These are phyloP conservation scores for Podotricha telesiphe DNA, from an alignment of 2,888 invertebrate genomes.

Conservation along the genomic window DNA sequence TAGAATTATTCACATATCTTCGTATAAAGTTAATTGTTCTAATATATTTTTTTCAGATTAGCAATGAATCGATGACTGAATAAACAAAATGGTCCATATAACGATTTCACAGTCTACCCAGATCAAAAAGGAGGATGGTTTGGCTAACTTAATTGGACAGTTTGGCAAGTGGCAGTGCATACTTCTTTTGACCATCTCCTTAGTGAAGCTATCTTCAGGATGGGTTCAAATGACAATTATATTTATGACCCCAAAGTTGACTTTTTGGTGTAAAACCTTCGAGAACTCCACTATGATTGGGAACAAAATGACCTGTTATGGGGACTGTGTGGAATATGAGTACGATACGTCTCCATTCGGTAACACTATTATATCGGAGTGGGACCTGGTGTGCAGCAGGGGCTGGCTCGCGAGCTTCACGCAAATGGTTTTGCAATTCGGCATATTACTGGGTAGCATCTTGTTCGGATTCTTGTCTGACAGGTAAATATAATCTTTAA, in stretches of 20 bases:
- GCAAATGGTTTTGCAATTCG: conserved; percentile 89
- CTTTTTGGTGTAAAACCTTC: conserved; percentile 77
- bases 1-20: too few relatives aligned
- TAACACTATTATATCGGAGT: conserved; percentile 89
- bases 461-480: conserved; percentile 89
- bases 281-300: conserved; percentile 54
- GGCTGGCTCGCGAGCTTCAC: conserved; percentile 87
- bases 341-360: conserved; percentile 86
- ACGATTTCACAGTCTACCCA: conserved; percentile 50
- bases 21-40: too few relatives aligned
- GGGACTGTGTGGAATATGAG: conserved; percentile 78
- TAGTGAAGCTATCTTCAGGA: conserved; percentile 89
- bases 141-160: conserved; percentile 67
- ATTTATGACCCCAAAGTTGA: conserved; percentile 87
- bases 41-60: background rate
- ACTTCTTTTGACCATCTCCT: conserved; percentile 85
- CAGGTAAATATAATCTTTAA: conserved; percentile 77
- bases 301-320: conserved; percentile 76
- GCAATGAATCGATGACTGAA: background rate
- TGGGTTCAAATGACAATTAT: conserved; percentile 91
- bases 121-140: conserved; percentile 60
- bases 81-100: conserved; percentile 61
- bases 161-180: conserved; percentile 89
- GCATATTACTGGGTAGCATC: conserved; percentile 88
- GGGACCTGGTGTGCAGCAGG: conserved; percentile 88